phyloP scores from a whole-genome alignment of 1,140 invertebrate species.

The Ceratina japonica region DNA sequence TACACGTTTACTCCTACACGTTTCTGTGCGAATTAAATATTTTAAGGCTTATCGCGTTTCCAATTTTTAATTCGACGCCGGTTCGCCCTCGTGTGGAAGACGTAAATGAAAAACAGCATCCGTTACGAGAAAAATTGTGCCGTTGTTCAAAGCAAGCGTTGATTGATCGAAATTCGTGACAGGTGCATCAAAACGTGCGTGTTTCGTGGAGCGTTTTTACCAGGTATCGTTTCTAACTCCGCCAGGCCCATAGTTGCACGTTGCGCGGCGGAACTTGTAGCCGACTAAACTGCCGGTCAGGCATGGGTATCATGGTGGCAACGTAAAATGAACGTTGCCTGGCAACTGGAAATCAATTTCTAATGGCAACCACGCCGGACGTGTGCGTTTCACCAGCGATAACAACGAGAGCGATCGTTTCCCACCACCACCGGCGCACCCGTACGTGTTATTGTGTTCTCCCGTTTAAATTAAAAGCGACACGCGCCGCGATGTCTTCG shows the following conservation, averaged over 20 bases:
- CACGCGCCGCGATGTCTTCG: too few relatives aligned
- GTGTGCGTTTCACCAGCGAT: constrained; percentile 33
- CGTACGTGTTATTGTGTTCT: too few relatives aligned
- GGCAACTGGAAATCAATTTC: constrained; percentile 72
- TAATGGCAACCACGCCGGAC: constrained; percentile 53
- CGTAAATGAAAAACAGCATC: background rate
- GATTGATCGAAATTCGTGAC: background rate
- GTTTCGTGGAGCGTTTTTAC: constrained; percentile 58
- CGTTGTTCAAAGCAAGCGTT: background rate
- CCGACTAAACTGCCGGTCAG: constrained; percentile 67
- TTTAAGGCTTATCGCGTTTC: background rate
- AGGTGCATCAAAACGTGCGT: constrained; percentile 11
- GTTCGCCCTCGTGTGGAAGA: background rate
- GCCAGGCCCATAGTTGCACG: constrained; percentile 70
- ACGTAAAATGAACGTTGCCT: constrained; percentile 67
- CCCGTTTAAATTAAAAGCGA: background rate
- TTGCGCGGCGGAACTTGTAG: constrained; percentile 62
- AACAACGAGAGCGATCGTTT: constrained; percentile 52
- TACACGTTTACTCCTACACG: too few relatives aligned
- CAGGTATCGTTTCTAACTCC: constrained; percentile 73
- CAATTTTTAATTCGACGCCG: background rate
- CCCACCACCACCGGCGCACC: background rate
- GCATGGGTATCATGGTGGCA: constrained; percentile 60
- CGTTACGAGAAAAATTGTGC: too few relatives aligned
- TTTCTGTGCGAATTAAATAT: too few relatives aligned